Base-by-base conservation (phyloP, 23 tunicate genomes). In the Clavelina lepadiformis region DNA sequence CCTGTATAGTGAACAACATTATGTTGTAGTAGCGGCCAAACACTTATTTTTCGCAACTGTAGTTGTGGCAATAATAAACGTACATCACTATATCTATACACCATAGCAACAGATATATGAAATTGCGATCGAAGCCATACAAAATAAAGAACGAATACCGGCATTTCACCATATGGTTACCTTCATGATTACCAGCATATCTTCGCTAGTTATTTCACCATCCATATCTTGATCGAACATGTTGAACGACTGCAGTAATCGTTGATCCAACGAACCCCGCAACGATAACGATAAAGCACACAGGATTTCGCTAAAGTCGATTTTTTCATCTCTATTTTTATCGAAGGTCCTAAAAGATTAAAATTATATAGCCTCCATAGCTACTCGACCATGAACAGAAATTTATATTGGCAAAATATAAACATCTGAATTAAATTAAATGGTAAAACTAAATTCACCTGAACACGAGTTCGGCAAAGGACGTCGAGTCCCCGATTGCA, bases 171-270 rank as follows among this genome's bases (percentile, higher is more conserved):
- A n/a, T n/a, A n/a, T n/a, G n/a, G n/a, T 38, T 44, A 88, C 96
- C 78, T 51, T 74, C 23, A 88, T 80, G 1, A 89, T 81, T 29
- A 65, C 85, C 35, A 81, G 83, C 97, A 82, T 82, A 57, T 82
- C 91, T 15, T 30, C 34, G 27, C 65, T 77, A 38, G 78, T 76
- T 18, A 84, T 53, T 65, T 64, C 62, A 29, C 93, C 93, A 37
- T 84, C 83, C 22, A 70, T 65, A 61, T 84, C 84, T 35, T 68
- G 36, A 47, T 84, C 93, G 65, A 77, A 84, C 93, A 84, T 84
- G 64, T 46, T 62, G 73, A 47, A 84, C 3, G 93, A 83, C 93
- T 83, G 77, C 5, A 55, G 64, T 28, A 84, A 54, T 33, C 65
- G 69, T 18, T 77, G 74, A 24, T 76, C 78, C 27, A 84, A 77